Evolutionary conservation across 1,140 invertebrate genomes (phyloP).

Genomic region (Neelides sp.): DNA sequence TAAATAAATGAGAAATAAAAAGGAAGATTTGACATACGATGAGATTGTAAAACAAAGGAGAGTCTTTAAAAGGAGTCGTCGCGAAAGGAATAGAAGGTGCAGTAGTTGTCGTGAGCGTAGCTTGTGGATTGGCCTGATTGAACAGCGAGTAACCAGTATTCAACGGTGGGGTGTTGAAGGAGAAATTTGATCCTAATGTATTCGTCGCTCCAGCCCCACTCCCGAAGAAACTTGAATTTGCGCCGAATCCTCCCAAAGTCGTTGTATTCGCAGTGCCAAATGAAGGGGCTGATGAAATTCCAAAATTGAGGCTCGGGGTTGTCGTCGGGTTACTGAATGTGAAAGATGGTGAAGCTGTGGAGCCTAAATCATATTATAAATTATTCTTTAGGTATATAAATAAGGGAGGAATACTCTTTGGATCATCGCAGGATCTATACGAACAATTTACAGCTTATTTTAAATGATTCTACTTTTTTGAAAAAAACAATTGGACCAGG

Average conservation of each 20-base stretch:
- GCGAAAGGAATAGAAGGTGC: constrained; percentile 51
- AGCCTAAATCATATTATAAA: no score
- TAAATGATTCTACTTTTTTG: no score
- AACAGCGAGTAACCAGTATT: no score
- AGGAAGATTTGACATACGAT: constrained; percentile 40
- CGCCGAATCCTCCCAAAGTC: constrained; percentile 41
- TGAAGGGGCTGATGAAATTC: no score
- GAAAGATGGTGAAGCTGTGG: no score
- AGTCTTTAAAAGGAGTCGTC: constrained; percentile 63
- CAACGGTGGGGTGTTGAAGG: constrained; percentile 28
- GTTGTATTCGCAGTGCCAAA: constrained; percentile 16
- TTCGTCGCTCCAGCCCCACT: constrained; percentile 35
- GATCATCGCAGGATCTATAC: no score
- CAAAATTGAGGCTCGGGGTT: no score
- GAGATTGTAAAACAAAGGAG: constrained; percentile 58
- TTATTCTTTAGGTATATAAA: no score
- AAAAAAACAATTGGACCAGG: no score
- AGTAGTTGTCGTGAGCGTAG: constrained; percentile 34
- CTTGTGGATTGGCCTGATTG: constrained; percentile 7
- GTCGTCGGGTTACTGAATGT: no score
- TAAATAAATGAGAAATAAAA: not conserved
- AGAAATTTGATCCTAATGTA: constrained; percentile 30
- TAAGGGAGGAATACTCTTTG: no score
- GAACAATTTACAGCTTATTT: no score
- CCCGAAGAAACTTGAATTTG: constrained; percentile 40